phyloP scores from a whole-genome alignment of 2,113 vertebrate genomes.

The Bujurquina vittata region DNA sequence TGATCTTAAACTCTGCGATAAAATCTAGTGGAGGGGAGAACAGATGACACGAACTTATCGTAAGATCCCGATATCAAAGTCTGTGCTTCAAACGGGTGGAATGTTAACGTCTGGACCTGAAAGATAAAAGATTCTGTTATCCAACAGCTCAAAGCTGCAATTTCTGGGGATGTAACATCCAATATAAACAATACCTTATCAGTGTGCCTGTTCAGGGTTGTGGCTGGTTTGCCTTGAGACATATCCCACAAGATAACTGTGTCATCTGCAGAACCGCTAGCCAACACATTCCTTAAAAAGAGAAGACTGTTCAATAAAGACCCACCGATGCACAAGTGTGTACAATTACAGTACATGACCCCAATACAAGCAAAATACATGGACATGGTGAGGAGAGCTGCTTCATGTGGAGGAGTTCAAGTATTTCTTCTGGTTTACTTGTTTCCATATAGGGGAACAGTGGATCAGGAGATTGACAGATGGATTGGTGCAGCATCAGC shows the following conservation, averaged over 20 bases:
- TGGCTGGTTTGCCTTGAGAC: slow-evolving; percentile 86
- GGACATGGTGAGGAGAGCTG: not conserved
- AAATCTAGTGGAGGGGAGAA: not conserved
- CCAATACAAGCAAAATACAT: not conserved
- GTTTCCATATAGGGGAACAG: not conserved
- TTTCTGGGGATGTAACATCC: not conserved
- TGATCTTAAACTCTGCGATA: not conserved
- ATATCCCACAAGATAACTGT: slow-evolving; percentile 93
- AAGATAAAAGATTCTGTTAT: slow-evolving; percentile 4
- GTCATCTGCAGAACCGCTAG: slow-evolving; percentile 91
- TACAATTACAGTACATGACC: not conserved
- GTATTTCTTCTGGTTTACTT: not conserved
- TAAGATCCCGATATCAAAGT: slow-evolving; percentile 96
- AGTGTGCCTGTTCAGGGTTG: slow-evolving; percentile 84
- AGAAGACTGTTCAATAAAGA: not conserved
- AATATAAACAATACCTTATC: slow-evolving; percentile 87
- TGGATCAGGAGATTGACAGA: not conserved
- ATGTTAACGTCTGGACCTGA: slow-evolving; percentile 93
- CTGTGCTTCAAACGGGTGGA: slow-evolving; percentile 96
- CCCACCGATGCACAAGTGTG: not conserved
- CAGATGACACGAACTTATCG: slow-evolving; percentile 86
- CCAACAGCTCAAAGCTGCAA: not conserved
- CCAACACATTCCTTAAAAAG: slow-evolving; percentile 87
- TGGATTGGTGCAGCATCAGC: not conserved
- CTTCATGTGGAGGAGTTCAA: not conserved